phyloP scores from a whole-genome alignment of 2,113 vertebrate species.

The Motacilla alba region DNA sequence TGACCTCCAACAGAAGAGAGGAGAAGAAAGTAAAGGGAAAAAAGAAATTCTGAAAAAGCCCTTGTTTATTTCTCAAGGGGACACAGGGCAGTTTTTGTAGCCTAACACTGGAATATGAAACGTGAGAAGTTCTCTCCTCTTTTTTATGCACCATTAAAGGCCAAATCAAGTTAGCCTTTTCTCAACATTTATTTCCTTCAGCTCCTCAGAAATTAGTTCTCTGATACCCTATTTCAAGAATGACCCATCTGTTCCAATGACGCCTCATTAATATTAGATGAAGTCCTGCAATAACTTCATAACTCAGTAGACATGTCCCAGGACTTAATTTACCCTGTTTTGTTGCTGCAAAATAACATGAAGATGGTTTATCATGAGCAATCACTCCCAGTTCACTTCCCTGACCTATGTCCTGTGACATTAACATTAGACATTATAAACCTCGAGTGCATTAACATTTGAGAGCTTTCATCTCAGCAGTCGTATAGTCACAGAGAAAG shows the following conservation, averaged over 20 bases:
- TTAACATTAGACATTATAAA: conserved; percentile 10
- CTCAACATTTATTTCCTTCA: neutral
- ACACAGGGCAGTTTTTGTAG: neutral
- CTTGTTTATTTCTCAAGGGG: neutral
- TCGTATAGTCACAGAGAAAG: neutral
- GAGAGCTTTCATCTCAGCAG: neutral
- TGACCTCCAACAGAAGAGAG: neutral
- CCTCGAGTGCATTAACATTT: conserved; percentile 31
- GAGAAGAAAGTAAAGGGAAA: neutral
- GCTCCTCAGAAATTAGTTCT: neutral
- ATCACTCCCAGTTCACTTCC: conserved; percentile 1
- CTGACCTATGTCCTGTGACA: conserved; percentile 27
- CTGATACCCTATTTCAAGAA: neutral
- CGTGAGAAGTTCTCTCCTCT: neutral
- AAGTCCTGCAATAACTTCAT: neutral
- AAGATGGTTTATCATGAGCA: neutral
- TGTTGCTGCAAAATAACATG: neutral
- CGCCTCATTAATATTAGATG: neutral
- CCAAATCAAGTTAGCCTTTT: neutral
- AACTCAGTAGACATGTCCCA: neutral
- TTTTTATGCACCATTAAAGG: neutral
- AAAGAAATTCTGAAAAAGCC: neutral
- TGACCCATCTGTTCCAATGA: conserved; percentile 1
- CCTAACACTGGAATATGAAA: neutral
- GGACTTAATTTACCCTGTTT: neutral